Evolutionary conservation across 2,888 invertebrate species (phyloP).

Genomic region (Poecilus cupreus): DNA sequence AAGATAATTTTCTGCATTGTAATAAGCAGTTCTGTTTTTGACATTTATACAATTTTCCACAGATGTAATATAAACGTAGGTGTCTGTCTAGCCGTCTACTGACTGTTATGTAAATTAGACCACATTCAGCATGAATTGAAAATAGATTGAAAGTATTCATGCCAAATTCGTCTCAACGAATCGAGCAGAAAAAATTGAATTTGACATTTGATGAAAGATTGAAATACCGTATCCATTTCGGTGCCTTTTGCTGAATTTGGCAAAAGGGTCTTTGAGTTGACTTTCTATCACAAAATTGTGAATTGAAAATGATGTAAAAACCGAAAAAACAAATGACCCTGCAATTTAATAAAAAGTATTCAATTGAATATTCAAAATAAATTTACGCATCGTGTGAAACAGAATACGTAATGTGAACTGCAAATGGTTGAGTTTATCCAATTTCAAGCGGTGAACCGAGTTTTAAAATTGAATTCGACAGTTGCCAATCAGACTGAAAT

Average conservation of each 20-base stretch:
- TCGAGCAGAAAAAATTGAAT: conserved; percentile 13
- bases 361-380: not conserved
- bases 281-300: too few species aligned
- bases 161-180: not conserved
- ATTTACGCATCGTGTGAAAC: not conserved
- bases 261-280: too few species aligned
- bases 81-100: not conserved
- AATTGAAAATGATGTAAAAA: too few species aligned
- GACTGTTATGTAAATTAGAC: conserved; percentile 2
- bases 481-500: not conserved
- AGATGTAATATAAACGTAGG: not conserved
- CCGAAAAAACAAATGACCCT: too few species aligned
- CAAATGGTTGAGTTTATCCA: not conserved
- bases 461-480: conserved; percentile 11
- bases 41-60: too few species aligned
- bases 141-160: conserved; percentile 2
- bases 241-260: too few species aligned
- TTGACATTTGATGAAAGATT: conserved; percentile 11
- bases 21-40: too few species aligned
- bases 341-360: too few species aligned
- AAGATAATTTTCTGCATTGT: too few species aligned
- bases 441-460: not conserved
- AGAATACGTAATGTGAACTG: conserved; percentile 23
- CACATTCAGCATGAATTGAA: not conserved
- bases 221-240: not conserved